Conservation (phyloP, 2,888 invertebrate species). For the Morpho achilles region DNA sequence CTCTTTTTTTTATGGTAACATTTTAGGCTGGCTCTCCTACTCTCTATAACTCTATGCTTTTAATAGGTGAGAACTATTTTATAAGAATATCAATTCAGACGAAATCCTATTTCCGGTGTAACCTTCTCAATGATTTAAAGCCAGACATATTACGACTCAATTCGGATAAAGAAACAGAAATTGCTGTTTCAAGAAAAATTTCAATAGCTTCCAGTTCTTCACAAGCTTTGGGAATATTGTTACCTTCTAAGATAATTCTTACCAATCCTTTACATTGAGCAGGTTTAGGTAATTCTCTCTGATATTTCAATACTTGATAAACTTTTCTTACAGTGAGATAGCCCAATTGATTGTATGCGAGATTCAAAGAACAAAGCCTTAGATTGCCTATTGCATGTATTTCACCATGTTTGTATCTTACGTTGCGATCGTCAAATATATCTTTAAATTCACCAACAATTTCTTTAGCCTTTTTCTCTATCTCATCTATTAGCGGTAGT, state of each 20-base stretch:
- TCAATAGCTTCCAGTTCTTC: slow-evolving; percentile 36
- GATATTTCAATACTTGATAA: slow-evolving; percentile 41
- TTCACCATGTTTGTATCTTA: slow-evolving; percentile 27
- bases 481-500: slow-evolving; percentile 22
- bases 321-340: slow-evolving; percentile 36
- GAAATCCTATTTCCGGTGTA: background rate
- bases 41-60: too few relatives aligned
- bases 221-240: slow-evolving; percentile 37
- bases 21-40: too few relatives aligned
- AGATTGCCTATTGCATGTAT: slow-evolving; percentile 43
- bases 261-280: slow-evolving; percentile 37
- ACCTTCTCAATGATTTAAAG: background rate
- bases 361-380: slow-evolving; percentile 44
- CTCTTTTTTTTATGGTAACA: too few relatives aligned
- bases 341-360: slow-evolving; percentile 45
- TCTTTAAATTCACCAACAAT: slow-evolving; percentile 37
- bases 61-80: too few relatives aligned
- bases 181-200: slow-evolving; percentile 28
- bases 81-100: too few relatives aligned
- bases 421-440: slow-evolving; percentile 32
- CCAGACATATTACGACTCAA: slow-evolving; percentile 1
- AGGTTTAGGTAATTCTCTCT: slow-evolving; percentile 25
- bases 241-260: slow-evolving; percentile 45
- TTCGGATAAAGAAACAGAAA: slow-evolving; percentile 10
- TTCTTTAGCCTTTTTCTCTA: slow-evolving; percentile 30